phyloP scores from a whole-genome alignment of 2,797 vertebrate species.

The Eospalax fontanierii region DNA sequence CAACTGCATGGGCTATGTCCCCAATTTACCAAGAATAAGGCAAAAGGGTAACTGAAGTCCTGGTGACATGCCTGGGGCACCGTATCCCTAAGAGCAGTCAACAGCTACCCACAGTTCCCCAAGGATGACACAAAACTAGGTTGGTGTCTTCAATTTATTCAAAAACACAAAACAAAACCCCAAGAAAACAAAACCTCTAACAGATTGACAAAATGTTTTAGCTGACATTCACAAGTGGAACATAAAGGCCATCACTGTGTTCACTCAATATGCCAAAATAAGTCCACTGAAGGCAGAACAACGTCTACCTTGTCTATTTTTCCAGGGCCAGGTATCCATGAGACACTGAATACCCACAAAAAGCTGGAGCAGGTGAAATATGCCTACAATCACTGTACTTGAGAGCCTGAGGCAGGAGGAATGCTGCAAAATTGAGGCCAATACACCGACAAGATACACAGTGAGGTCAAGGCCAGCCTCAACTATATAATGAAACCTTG shows the following conservation, averaged over 20 bases:
- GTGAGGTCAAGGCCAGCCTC: background rate
- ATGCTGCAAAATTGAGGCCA: background rate
- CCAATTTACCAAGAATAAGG: conserved; percentile 36
- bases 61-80: background rate
- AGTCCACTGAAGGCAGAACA: conserved; percentile 4
- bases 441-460: background rate
- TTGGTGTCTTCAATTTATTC: conserved; percentile 1
- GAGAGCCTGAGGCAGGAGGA: background rate
- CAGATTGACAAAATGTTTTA: conserved; percentile 67
- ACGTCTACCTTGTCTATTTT: background rate
- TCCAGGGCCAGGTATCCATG: background rate
- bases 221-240: conserved; percentile 27
- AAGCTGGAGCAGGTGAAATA: background rate
- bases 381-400: background rate
- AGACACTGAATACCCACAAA: background rate
- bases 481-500: background rate
- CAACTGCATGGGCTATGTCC: background rate
- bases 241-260: conserved; percentile 18
- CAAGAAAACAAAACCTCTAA: conserved; percentile 39
- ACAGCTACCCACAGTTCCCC: background rate
- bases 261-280: conserved; percentile 61
- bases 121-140: background rate
- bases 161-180: too few relatives aligned
- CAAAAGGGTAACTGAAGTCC: conserved; percentile 47
- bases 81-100: background rate